Percentiles rank a stretch among this genome's conserved stretches.
These are phyloP conservation scores for Agrypnus murinus DNA, from an alignment of 2,888 invertebrate genomes.

Conservation along the genomic window DNA sequence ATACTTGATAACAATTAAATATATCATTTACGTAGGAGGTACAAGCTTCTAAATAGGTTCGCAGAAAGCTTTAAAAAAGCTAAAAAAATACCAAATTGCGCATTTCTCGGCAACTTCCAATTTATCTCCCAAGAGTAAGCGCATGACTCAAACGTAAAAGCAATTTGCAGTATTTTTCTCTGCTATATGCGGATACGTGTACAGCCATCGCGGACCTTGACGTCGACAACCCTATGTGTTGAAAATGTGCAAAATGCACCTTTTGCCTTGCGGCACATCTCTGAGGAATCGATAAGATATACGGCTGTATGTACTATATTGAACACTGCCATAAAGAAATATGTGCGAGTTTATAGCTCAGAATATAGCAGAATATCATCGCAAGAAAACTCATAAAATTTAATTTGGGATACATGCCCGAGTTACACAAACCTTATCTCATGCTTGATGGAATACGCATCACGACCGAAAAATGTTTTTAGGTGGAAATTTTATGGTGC, in stretches of 20 bases:
- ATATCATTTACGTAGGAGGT: too few species aligned
- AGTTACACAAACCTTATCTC: neutral
- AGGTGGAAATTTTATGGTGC: too few species aligned
- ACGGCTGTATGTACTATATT: conserved; percentile 18
- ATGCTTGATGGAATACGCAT: neutral
- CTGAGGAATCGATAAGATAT: conserved; percentile 14
- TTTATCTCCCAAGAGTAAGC: conserved; percentile 12
- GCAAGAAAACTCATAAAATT: conserved; percentile 20
- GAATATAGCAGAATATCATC: conserved; percentile 13
- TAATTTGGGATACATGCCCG: conserved; percentile 4
- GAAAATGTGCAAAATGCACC: conserved; percentile 30
- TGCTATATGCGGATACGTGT: conserved; percentile 13
- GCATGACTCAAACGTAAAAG: conserved; percentile 19
- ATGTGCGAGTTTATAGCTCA: conserved; percentile 20
- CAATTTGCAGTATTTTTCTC: conserved; percentile 24
- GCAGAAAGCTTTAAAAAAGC: too few species aligned
- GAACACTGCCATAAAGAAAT: conserved; percentile 25
- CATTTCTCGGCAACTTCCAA: conserved; percentile 1
- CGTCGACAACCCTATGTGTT: conserved; percentile 20
- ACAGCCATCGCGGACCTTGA: neutral
- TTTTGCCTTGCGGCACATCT: conserved; percentile 19
- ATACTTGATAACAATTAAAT: too few species aligned
- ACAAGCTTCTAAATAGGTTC: too few species aligned
- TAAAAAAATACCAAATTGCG: neutral
- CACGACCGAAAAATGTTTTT: neutral